Base-by-base conservation (phyloP, 2,888 invertebrate genomes). In the Drosophila stalkeri region DNA sequence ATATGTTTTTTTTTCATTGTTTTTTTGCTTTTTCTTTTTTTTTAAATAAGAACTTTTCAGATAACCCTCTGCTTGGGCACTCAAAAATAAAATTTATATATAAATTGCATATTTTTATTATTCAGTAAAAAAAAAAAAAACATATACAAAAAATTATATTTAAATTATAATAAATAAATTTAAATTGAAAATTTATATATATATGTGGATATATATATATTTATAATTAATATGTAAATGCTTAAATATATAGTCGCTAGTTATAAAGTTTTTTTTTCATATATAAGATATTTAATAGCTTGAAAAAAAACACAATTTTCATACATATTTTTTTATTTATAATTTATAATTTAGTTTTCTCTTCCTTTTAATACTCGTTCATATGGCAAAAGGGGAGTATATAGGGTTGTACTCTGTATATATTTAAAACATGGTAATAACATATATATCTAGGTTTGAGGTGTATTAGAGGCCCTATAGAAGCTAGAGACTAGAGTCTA, bases 81-180 rank as follows among this genome's bases (percentile, higher is more conserved):
- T 14, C 14, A 46, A 41, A 44, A 47, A 2, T 12, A 12, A 12
- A 56, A 57, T 51, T 64, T 47, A 23, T 12, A 31, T 49, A 47
- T 31, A 27, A 55, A 64, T 64, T 35, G 51, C 46, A 52, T 68
- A 69, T 77, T 81, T 84, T 84, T 80, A 81, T 80, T 84, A 44
- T 65, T 76, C 41, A 72, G 27, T 23, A 33, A 37, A n/a, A 55
- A 64, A 63, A 55, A 64, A 63, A 63, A 61, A 62, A 69, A 6
- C n/a, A n/a, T 11, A 39, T 43, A 55, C 23, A 27, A 43, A 56
- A 56, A 55, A 44, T 44, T 7, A 47, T 20, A 49, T 18, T 20
- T 51, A 73, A 55, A 54, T 52, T 44, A 47, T 69, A 79, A 64
- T 54, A 54, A 6, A 64, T 51, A 46, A 55, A 18, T 14, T 51